phyloP scores from a whole-genome alignment of 2,888 invertebrate species.

The Spodoptera littoralis region DNA sequence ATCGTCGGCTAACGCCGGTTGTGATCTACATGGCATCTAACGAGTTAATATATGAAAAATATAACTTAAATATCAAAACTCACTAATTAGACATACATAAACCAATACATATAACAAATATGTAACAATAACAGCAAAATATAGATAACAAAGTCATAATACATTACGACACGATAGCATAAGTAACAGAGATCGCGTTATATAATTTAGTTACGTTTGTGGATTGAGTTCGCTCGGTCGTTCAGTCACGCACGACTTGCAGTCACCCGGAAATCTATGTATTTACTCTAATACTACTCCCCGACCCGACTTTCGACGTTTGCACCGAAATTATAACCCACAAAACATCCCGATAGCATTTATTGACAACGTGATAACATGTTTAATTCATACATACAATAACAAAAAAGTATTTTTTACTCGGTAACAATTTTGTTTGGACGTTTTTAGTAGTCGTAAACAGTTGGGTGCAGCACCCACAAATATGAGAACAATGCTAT shows the following conservation, averaged over 20 bases:
- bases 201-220: slow-evolving; percentile 53
- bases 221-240: slow-evolving; percentile 54
- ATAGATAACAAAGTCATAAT: neutral
- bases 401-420: slow-evolving; percentile 14
- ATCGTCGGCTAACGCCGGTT: too few relatives aligned
- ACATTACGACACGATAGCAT: slow-evolving; percentile 18
- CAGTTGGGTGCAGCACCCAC: slow-evolving; percentile 23
- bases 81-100: too few relatives aligned
- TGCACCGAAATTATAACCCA: slow-evolving; percentile 49
- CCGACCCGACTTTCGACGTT: slow-evolving; percentile 38
- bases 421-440: slow-evolving; percentile 26
- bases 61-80: too few relatives aligned
- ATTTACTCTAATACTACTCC: slow-evolving; percentile 67
- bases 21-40: too few relatives aligned
- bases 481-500: slow-evolving; percentile 31
- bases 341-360: slow-evolving; percentile 54
- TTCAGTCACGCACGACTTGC: slow-evolving; percentile 69
- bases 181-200: slow-evolving; percentile 31
- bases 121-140: slow-evolving; percentile 13
- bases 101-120: slow-evolving; percentile 1
- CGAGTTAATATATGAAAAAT: too few relatives aligned
- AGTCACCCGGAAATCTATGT: slow-evolving; percentile 74
- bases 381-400: slow-evolving; percentile 17
- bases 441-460: slow-evolving; percentile 37
- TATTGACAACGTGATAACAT: slow-evolving; percentile 56